These are phyloP conservation scores for Carcinoscorpius rotundicauda DNA, from an alignment of 1,140 invertebrate species.

Conservation along the genomic window DNA sequence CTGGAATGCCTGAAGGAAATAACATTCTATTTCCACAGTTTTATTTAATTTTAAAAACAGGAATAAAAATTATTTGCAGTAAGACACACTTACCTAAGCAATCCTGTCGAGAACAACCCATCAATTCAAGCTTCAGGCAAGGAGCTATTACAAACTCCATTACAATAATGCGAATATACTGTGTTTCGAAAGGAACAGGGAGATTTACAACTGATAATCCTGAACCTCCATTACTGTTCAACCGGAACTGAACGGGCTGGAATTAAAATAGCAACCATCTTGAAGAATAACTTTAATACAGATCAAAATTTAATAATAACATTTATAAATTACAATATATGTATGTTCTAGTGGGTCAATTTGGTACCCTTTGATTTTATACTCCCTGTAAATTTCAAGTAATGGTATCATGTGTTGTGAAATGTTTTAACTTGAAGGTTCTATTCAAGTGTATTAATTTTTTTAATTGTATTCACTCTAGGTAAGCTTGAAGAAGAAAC, in stretches of 20 bases:
- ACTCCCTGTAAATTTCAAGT: no score
- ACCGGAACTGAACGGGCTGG: slow-evolving; percentile 72
- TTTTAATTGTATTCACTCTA: no score
- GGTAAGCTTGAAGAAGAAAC: no score
- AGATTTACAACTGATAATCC: slow-evolving; percentile 71
- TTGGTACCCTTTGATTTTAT: no score
- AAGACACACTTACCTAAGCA: slow-evolving; percentile 42
- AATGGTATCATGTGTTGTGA: no score
- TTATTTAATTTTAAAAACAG: no score
- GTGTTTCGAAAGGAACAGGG: slow-evolving; percentile 79
- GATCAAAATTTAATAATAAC: slow-evolving; percentile 1
- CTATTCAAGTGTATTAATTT: no score
- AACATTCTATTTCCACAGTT: no score
- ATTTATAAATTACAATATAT: no score
- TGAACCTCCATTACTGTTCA: slow-evolving; percentile 60
- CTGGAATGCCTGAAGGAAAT: no score
- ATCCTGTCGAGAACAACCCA: slow-evolving; percentile 82
- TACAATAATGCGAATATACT: slow-evolving; percentile 74
- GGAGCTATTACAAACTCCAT: slow-evolving; percentile 76
- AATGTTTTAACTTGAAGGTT: no score
- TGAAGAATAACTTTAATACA: background rate
- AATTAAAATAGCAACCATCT: slow-evolving; percentile 1
- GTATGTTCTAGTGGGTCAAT: no score
- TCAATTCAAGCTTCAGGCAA: slow-evolving; percentile 80
- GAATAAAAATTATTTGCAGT: slow-evolving; percentile 7